phyloP scores from a whole-genome alignment of 1,140 invertebrate genomes.

The Monomorium pharaonis region DNA sequence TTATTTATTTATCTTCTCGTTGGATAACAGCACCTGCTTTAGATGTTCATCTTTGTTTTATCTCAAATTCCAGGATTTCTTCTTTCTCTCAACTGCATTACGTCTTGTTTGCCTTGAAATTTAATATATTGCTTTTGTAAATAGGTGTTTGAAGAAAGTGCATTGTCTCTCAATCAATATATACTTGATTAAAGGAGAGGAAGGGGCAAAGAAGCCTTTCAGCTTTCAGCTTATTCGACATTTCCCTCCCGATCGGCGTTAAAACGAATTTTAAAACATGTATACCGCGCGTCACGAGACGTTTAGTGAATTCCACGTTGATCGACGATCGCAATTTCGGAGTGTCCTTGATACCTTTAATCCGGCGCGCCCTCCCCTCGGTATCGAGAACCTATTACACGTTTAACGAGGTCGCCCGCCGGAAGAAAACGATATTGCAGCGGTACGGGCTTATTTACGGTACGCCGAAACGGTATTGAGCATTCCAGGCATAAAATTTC shows the following conservation, averaged over 20 bases:
- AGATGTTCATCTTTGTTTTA: background rate
- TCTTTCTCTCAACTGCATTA: background rate
- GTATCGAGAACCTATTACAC: slow-evolving; percentile 62
- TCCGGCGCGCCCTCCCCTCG: background rate
- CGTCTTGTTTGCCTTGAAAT: background rate
- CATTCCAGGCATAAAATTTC: background rate
- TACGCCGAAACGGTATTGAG: background rate
- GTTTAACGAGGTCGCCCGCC: slow-evolving; percentile 57
- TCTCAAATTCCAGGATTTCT: background rate
- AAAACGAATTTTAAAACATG: background rate
- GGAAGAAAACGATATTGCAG: slow-evolving; percentile 65
- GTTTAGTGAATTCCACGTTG: slow-evolving; percentile 12
- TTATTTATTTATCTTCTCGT: background rate
- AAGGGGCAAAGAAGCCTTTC: background rate
- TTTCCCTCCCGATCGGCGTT: background rate
- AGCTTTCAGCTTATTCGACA: background rate
- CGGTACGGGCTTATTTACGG: slow-evolving; percentile 56
- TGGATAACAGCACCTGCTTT: background rate
- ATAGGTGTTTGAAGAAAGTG: background rate
- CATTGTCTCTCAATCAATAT: background rate
- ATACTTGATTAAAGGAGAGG: background rate
- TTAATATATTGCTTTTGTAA: background rate
- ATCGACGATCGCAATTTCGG: slow-evolving; percentile 61
- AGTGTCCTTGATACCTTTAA: slow-evolving; percentile 41
- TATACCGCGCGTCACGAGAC: background rate